Conservation (phyloP, 2,888 invertebrate genomes). For the Periphyllus acericola region DNA sequence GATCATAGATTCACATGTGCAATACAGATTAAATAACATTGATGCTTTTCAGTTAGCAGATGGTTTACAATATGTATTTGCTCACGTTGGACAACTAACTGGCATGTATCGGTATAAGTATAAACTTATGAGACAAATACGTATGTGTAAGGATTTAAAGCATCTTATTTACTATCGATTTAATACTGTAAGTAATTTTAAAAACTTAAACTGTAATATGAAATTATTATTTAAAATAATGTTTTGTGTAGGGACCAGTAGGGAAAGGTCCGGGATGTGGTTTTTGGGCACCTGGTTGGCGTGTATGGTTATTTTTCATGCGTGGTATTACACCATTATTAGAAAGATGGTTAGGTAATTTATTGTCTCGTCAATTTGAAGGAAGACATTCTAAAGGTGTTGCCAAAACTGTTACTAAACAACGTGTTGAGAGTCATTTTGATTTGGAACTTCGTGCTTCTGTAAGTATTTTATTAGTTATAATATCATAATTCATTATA, state of each 20-base stretch:
- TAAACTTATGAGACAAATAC: constrained; percentile 97
- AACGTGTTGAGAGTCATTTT: constrained; percentile 99
- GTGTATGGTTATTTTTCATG: constrained; percentile 99
- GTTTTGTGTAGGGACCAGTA: constrained; percentile 82
- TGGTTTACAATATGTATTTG: constrained; percentile 98
- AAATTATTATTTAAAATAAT: constrained; percentile 61
- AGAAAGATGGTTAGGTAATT: constrained; percentile 99
- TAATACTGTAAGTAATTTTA: constrained; percentile 83
- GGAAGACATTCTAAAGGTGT: constrained; percentile 99
- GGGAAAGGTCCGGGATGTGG: constrained; percentile 99
- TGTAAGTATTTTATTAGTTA: constrained; percentile 76
- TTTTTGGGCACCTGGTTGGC: constrained; percentile 99
- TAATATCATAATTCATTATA: not conserved
- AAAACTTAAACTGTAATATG: not conserved
- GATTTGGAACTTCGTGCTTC: constrained; percentile 98
- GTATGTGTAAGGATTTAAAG: constrained; percentile 99
- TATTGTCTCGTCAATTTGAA: constrained; percentile 98
- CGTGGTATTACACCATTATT: constrained; percentile 97
- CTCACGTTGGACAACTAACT: constrained; percentile 98
- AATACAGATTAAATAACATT: constrained; percentile 98
- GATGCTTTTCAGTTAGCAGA: constrained; percentile 99
- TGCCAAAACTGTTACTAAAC: constrained; percentile 99
- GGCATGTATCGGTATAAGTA: constrained; percentile 99
- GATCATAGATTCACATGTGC: constrained; percentile 99
- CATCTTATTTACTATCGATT: constrained; percentile 99